Percentiles rank a stretch among this genome's conserved stretches.
These are phyloP conservation scores for Plagodis dolabraria DNA, from an alignment of 2,888 invertebrate genomes.

Conservation along the genomic window DNA sequence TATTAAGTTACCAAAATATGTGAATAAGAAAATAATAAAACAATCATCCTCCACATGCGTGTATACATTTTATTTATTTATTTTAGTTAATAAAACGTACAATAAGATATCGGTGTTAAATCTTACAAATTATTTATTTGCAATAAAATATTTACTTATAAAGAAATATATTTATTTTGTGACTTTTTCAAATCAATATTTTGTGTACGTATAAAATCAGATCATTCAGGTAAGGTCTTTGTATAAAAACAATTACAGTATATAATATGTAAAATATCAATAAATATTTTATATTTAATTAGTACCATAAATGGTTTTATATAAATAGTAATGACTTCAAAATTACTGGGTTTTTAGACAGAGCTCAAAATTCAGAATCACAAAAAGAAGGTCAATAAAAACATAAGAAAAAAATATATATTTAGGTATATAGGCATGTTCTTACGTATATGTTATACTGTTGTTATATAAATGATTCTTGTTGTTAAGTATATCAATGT, in stretches of 20 bases:
- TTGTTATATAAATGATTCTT: not conserved
- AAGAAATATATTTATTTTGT: constrained; percentile 51
- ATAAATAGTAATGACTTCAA: constrained; percentile 52
- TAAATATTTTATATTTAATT: not conserved
- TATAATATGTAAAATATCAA: constrained; percentile 24
- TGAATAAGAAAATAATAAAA: constrained; percentile 31
- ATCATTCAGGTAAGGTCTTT: constrained; percentile 57
- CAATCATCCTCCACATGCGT: constrained; percentile 45
- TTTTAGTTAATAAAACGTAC: constrained; percentile 76
- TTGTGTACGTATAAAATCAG: constrained; percentile 59
- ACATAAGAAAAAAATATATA: not conserved
- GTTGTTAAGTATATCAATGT: no score
- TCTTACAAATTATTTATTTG: constrained; percentile 40
- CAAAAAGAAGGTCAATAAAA: not conserved
- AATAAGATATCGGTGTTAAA: constrained; percentile 72
- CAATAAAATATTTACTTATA: constrained; percentile 29
- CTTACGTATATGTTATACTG: no score
- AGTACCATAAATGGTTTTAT: constrained; percentile 36
- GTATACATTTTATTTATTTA: constrained; percentile 72
- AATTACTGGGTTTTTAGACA: constrained; percentile 42
- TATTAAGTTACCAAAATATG: no score
- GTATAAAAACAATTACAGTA: constrained; percentile 40
- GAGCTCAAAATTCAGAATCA: constrained; percentile 10
- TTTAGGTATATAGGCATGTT: no score
- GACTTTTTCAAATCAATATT: constrained; percentile 44